These are phyloP conservation scores for Rotaria socialis DNA, from an alignment of 2,888 invertebrate genomes.

Conservation along the genomic window DNA sequence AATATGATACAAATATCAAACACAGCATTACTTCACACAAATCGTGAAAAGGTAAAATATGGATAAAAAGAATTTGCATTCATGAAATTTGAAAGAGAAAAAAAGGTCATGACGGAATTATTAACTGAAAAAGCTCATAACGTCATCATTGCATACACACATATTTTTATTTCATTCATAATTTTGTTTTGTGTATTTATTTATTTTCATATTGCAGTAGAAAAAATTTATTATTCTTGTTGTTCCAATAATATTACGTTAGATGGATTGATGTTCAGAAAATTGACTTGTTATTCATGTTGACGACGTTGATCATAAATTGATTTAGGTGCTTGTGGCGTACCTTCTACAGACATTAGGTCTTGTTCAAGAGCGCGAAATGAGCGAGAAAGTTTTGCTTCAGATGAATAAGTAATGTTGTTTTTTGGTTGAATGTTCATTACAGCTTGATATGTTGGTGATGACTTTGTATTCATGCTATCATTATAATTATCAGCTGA, in stretches of 20 bases:
- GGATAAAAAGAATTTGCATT: neutral
- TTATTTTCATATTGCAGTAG: too few species aligned
- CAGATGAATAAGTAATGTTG: neutral
- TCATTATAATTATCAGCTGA: neutral
- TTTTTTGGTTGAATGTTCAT: neutral
- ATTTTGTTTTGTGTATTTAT: too few species aligned
- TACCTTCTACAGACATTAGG: neutral
- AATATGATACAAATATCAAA: too few species aligned
- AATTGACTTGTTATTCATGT: neutral
- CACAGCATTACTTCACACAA: too few species aligned
- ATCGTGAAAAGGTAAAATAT: neutral
- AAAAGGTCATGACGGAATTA: neutral
- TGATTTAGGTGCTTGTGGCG: constrained; percentile 38
- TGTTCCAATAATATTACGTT: too few species aligned
- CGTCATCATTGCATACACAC: too few species aligned
- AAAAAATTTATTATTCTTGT: too few species aligned
- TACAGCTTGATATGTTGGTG: constrained; percentile 1
- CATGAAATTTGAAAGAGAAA: neutral
- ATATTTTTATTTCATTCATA: too few species aligned
- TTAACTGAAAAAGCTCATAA: neutral
- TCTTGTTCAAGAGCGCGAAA: constrained; percentile 16
- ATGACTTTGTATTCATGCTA: neutral
- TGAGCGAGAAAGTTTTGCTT: constrained; percentile 34
- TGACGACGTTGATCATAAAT: neutral
- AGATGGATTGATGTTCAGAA: neutral